Evolutionary conservation across 2,888 invertebrate genomes (phyloP), one percentile per base, ranked within the genome.

Genomic region (Aethes cnicana): DNA sequence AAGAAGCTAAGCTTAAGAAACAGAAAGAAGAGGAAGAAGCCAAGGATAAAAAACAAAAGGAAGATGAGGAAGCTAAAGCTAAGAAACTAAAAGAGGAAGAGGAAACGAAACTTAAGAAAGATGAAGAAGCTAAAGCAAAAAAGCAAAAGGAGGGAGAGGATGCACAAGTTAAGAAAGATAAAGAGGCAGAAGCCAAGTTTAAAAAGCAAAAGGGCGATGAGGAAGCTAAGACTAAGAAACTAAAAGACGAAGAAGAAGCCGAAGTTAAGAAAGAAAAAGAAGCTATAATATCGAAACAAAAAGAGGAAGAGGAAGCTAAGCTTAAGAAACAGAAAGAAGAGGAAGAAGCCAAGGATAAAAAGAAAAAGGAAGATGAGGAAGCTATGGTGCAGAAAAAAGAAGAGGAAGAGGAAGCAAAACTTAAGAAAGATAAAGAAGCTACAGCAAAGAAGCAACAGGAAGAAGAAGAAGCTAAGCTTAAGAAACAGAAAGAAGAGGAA

Each of bases 391-490:
- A 50, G 33, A 56, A 1, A 39, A 74, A 74, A 14, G 64, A 71
- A 33, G 71, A 73, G 36, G 71, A 63, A n/a, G 63, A 63, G n/a
- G 67, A 71, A 43, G 72, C 72, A 26, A 73, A 69, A 11, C 78
- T 78, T 50, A 68, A 71, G 20, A 76, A 74, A 62, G 72, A 74
- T 25, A 80, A 61, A 56, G 76, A 74, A 54, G 77, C 79, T 55
- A 71, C 76, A 7, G 75, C 72, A 6, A 59, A 78, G 32, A 25
- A 50, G 56, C 42, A 41, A 44, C 3, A 59, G 61, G 54, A 52
- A 46, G 41, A 63, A 35, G 39, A 56, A 26, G 44, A 63, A 37
- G 62, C 53, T 7, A 54, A 60, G 23, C 8, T 21, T 2, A 28
- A 37, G 9, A 26, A 35, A 6, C 9, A 20, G 4, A 1, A 17